phyloP scores from a whole-genome alignment of 2,888 invertebrate species.

The Lumbricus terrestris region DNA sequence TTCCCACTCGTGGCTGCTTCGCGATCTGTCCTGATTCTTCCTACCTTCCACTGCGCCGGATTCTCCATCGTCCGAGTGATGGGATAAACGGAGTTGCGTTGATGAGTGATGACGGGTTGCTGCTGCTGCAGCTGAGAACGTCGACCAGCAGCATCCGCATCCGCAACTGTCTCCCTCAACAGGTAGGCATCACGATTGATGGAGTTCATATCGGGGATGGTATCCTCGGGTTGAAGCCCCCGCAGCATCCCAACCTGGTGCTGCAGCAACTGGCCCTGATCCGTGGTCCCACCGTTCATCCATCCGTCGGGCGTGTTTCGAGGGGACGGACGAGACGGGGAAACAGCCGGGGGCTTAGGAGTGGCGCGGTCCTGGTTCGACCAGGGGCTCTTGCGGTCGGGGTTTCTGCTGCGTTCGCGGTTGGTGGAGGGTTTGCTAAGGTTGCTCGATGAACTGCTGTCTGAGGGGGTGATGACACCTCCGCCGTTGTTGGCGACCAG shows the following conservation, averaged over 20 bases:
- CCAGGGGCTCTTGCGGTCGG: background rate
- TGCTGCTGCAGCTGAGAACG: too few relatives aligned
- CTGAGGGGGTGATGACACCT: conserved; percentile 23
- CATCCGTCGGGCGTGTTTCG: background rate
- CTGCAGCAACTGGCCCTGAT: background rate
- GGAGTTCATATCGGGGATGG: background rate
- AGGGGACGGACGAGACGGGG: background rate
- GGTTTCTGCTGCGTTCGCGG: background rate
- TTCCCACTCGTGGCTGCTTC: background rate
- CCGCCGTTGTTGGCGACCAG: background rate
- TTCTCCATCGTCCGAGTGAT: background rate
- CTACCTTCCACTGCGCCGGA: background rate
- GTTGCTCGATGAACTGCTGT: background rate
- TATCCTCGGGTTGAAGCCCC: background rate
- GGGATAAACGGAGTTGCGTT: background rate
- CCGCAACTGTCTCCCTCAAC: background rate
- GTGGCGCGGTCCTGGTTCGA: background rate
- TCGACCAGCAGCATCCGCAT: background rate
- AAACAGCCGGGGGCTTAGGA: background rate
- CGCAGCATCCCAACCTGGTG: background rate
- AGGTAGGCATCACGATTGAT: conserved; percentile 3
- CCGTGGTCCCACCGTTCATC: background rate
- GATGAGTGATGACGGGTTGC: background rate
- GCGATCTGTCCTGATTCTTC: background rate
- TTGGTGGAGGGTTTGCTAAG: background rate